A percentile compares a stretch with the other conserved stretches of the same genome.
phyloP scores from a whole-genome alignment of 2,113 vertebrate genomes.

The Amia ocellicauda region DNA sequence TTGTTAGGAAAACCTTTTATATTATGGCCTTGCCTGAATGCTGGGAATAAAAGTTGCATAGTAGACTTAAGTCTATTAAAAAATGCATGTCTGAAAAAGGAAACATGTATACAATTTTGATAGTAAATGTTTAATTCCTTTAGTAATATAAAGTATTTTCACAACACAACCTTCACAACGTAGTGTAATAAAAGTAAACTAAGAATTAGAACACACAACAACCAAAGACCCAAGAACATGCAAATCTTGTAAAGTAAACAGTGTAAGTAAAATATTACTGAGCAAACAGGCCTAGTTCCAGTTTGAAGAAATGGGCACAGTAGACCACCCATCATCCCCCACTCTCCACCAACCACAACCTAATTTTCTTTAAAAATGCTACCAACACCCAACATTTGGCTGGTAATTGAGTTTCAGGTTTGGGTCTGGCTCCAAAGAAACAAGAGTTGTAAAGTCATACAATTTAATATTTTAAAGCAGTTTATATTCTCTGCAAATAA shows the following conservation, averaged over 20 bases:
- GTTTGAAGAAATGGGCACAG: background rate
- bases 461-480: background rate
- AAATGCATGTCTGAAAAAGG: too few species aligned
- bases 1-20: too few species aligned
- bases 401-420: background rate
- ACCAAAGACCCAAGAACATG: background rate
- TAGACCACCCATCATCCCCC: background rate
- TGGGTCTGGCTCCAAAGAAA: background rate
- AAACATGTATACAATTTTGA: too few species aligned
- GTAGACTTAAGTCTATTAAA: too few species aligned
- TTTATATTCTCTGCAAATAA: conserved; percentile 1
- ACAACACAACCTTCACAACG: too few species aligned
- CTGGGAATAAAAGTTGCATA: too few species aligned
- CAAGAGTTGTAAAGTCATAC: background rate
- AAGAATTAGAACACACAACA: background rate
- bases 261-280: background rate
- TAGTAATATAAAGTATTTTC: too few species aligned
- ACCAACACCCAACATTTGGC: background rate
- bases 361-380: background rate
- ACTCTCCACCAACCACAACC: background rate
- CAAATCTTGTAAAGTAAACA: conserved; percentile 2
- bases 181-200: background rate
- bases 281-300: background rate
- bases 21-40: too few species aligned
- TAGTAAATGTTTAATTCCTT: too few species aligned